Conservation (phyloP, 2,888 invertebrate species). For the Rhagonycha fulva region DNA sequence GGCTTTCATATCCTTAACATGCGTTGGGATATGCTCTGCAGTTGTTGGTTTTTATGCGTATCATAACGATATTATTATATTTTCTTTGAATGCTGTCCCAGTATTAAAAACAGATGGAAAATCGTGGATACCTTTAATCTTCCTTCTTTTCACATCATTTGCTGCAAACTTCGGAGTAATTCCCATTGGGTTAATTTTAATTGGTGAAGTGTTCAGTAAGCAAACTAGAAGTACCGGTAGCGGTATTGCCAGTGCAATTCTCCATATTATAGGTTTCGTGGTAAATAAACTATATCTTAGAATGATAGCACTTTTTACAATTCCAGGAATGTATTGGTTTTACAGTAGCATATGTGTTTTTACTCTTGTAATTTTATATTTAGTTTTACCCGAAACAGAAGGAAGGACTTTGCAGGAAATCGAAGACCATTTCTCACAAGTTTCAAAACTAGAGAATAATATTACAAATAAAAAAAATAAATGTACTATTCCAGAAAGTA, state of each 20-base stretch:
- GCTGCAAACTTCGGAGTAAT: constrained; percentile 64
- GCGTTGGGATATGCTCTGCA: constrained; percentile 68
- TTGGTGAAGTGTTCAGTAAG: constrained; percentile 76
- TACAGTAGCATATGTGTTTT: constrained; percentile 66
- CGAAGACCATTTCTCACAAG: constrained; percentile 69
- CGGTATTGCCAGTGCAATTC: constrained; percentile 72
- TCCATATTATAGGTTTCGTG: constrained; percentile 76
- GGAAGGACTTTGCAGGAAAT: constrained; percentile 74
- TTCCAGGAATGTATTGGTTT: constrained; percentile 75
- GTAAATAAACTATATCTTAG: constrained; percentile 74
- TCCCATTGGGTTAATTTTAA: constrained; percentile 75
- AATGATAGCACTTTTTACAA: constrained; percentile 64
- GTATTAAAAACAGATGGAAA: background rate
- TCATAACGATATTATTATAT: constrained; percentile 35
- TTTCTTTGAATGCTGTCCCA: background rate
- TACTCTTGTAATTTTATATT: constrained; percentile 68
- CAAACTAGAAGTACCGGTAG: constrained; percentile 72
- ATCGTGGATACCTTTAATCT: constrained; percentile 74
- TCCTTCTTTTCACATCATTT: constrained; percentile 71
- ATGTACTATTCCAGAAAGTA: background rate
- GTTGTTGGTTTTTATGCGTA: constrained; percentile 63
- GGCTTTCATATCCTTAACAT: constrained; percentile 67
- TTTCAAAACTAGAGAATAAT: constrained; percentile 51
- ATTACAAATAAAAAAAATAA: background rate
- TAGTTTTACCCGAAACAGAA: constrained; percentile 80